phyloP scores from a whole-genome alignment of 2,888 invertebrate genomes.

The Dryomyza anilis region DNA sequence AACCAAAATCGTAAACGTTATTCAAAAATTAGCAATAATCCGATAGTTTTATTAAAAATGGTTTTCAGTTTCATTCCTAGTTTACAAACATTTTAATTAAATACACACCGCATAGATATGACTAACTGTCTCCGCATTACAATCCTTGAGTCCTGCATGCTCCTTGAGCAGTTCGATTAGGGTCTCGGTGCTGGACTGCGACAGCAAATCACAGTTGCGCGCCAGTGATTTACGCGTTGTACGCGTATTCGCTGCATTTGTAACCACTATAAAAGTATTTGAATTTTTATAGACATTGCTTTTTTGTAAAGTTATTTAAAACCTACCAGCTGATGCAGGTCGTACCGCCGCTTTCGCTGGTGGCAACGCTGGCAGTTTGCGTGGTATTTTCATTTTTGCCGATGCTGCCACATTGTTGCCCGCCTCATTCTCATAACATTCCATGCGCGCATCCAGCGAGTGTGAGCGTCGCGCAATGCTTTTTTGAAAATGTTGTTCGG shows the following conservation, averaged over 20 bases:
- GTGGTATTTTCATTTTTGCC: conserved; percentile 30
- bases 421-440: conserved; percentile 29
- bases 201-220: conserved; percentile 56
- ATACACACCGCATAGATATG: conserved; percentile 57
- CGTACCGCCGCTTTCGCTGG: conserved; percentile 26
- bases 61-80: neutral
- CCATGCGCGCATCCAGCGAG: conserved; percentile 40
- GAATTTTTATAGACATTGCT: neutral
- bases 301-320: neutral
- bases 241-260: conserved; percentile 34
- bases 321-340: neutral
- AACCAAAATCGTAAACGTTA: too few species aligned
- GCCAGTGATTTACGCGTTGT: conserved; percentile 42
- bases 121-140: conserved; percentile 57
- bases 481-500: conserved; percentile 2
- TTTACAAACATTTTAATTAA: neutral
- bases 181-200: conserved; percentile 59
- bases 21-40: too few species aligned
- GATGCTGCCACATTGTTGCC: conserved; percentile 2
- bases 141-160: conserved; percentile 61
- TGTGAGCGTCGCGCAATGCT: conserved; percentile 36
- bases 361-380: conserved; percentile 37
- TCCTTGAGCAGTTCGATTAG: conserved; percentile 59
- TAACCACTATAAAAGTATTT: too few species aligned
- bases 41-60: neutral